These are phyloP conservation scores for Fukomys damarensis DNA, from an alignment of 2,113 vertebrate species.

Conservation along the genomic window DNA sequence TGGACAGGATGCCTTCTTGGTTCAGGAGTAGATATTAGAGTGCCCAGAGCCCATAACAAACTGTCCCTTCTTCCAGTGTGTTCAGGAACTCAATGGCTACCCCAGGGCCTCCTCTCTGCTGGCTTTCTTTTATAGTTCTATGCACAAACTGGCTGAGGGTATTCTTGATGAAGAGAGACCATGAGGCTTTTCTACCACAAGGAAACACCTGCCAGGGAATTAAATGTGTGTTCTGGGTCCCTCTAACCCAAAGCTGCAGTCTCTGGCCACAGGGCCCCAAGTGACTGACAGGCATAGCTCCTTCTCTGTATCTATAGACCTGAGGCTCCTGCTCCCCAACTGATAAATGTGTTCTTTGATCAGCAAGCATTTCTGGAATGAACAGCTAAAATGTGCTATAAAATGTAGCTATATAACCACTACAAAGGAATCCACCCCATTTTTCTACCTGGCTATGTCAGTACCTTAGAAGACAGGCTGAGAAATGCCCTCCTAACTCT, in stretches of 20 bases:
- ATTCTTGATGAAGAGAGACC: background rate
- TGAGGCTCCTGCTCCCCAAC: background rate
- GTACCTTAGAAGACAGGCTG: background rate
- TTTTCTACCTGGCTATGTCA: background rate
- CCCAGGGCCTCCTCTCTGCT: too few relatives aligned
- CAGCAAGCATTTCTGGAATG: background rate
- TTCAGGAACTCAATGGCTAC: background rate
- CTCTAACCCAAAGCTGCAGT: too few relatives aligned
- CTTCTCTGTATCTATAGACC: background rate
- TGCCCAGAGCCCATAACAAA: background rate
- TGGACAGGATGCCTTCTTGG: background rate
- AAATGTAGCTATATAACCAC: too few relatives aligned
- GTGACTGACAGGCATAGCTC: background rate
- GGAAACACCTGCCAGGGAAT: background rate
- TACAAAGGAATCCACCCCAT: background rate
- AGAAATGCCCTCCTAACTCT: background rate
- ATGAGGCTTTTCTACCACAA: background rate
- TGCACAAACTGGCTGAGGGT: background rate
- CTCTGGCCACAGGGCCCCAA: too few relatives aligned
- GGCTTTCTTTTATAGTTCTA: background rate
- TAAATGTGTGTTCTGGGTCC: background rate
- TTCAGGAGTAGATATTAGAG: background rate
- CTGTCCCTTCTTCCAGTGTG: background rate
- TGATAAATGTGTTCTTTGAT: background rate
- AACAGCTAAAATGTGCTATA: background rate